A percentile compares a stretch with the other conserved stretches of the same genome.
These are phyloP conservation scores for Tupaia tana DNA, from an alignment of 2,113 vertebrate species.

Conservation along the genomic window DNA sequence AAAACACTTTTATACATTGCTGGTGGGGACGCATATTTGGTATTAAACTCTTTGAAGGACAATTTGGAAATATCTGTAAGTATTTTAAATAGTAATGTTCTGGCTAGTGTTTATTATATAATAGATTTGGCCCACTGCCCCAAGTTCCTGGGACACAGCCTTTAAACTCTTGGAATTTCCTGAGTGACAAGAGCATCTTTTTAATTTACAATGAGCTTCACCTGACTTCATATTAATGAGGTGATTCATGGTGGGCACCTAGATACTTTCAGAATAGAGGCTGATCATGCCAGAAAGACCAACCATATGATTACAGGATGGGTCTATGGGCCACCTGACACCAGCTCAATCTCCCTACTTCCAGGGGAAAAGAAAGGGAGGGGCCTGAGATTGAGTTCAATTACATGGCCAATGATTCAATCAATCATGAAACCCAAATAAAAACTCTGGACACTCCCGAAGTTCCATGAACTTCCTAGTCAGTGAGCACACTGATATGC, in stretches of 20 bases:
- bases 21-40: neutral
- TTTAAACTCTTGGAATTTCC: neutral
- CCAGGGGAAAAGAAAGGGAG: neutral
- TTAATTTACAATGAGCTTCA: neutral
- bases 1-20: neutral
- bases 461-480: neutral
- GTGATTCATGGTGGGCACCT: neutral
- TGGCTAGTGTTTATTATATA: neutral
- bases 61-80: slow-evolving; percentile 19
- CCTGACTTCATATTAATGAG: neutral
- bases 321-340: neutral
- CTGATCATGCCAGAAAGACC: neutral
- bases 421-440: neutral
- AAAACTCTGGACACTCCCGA: neutral
- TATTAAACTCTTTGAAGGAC: neutral
- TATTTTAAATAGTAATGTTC: neutral
- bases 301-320: neutral
- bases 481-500: neutral
- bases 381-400: neutral
- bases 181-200: neutral
- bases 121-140: neutral
- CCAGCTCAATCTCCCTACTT: neutral
- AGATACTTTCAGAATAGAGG: neutral
- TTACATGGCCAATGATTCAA: neutral
- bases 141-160: neutral